A percentile compares a stretch with the other conserved stretches of the same genome.
phyloP scores from a whole-genome alignment of 2,888 invertebrate genomes.

The Nymphalis c-album region DNA sequence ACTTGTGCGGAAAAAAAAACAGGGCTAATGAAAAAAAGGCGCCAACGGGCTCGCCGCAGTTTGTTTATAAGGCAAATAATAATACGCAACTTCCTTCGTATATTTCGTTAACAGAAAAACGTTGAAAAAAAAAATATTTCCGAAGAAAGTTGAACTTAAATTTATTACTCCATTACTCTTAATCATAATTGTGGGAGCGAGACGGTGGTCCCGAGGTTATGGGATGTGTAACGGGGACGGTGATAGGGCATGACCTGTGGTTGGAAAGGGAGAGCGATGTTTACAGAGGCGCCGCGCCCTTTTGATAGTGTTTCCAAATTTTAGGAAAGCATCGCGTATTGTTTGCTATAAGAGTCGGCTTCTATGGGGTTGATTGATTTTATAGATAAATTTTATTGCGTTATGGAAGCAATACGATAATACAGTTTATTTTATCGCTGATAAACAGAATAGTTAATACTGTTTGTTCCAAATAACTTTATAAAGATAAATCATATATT shows the following conservation, averaged over 20 bases:
- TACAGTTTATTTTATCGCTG: too few species aligned
- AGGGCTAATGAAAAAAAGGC: conserved; percentile 43
- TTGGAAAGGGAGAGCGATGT: conserved; percentile 58
- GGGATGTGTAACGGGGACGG: conserved; percentile 44
- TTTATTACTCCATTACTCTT: conserved; percentile 61
- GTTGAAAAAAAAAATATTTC: conserved; percentile 42
- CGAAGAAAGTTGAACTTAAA: conserved; percentile 48
- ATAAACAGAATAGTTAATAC: too few species aligned
- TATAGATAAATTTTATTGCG: conserved; percentile 17
- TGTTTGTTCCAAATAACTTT: neutral
- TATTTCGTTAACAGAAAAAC: conserved; percentile 42
- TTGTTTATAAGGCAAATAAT: conserved; percentile 44
- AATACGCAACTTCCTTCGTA: conserved; percentile 46
- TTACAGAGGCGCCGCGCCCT: conserved; percentile 72
- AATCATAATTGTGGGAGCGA: conserved; percentile 58
- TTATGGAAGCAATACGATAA: too few species aligned
- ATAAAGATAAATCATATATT: too few species aligned
- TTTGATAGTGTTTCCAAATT: conserved; percentile 81
- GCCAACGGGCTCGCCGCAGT: conserved; percentile 40
- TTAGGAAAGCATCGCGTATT: conserved; percentile 74
- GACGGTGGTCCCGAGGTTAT: conserved; percentile 36
- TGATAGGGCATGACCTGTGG: conserved; percentile 40
- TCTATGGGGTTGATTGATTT: conserved; percentile 52
- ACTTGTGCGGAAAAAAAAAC: conserved; percentile 50
- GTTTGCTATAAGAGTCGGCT: conserved; percentile 59